A percentile compares a stretch with the other conserved stretches of the same genome.
phyloP scores from a whole-genome alignment of 2,797 vertebrate genomes.

The Naso thynnoides region DNA sequence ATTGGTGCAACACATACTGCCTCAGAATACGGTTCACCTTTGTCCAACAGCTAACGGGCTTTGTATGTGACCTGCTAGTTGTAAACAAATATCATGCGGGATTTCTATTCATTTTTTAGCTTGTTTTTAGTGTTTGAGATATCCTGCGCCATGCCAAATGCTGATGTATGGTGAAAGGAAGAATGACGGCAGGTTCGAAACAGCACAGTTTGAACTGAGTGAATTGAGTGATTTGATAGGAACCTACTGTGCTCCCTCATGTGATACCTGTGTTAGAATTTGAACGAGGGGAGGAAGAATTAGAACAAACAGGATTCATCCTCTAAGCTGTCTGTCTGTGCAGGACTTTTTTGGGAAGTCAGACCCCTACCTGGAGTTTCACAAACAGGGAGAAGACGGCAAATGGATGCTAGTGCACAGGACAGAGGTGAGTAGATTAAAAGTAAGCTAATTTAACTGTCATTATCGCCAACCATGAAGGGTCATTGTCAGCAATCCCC shows the following conservation, averaged over 20 bases:
- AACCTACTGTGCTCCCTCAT: slow-evolving; percentile 36
- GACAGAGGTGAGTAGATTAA: slow-evolving; percentile 81
- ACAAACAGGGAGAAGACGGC: slow-evolving; percentile 94
- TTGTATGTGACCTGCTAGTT: background rate
- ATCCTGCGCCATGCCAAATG: background rate
- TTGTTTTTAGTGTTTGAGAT: slow-evolving; percentile 10
- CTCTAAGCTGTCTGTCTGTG: slow-evolving; percentile 10
- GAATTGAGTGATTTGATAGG: slow-evolving; percentile 31
- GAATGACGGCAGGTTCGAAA: slow-evolving; percentile 19
- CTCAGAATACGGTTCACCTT: slow-evolving; percentile 40
- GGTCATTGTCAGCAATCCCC: slow-evolving; percentile 30
- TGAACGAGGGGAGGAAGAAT: background rate
- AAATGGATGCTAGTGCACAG: slow-evolving; percentile 99
- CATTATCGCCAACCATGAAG: slow-evolving; percentile 35
- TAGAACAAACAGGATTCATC: background rate
- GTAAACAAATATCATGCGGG: slow-evolving; percentile 9
- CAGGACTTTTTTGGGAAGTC: slow-evolving; percentile 99
- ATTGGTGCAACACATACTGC: slow-evolving; percentile 20
- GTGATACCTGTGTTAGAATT: background rate
- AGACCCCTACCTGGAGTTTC: slow-evolving; percentile 97
- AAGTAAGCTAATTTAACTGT: slow-evolving; percentile 17
- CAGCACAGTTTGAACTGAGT: slow-evolving; percentile 26
- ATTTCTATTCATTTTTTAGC: background rate
- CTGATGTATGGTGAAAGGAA: background rate
- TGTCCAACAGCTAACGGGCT: slow-evolving; percentile 17